A percentile compares a stretch with the other conserved stretches of the same genome.
These are phyloP conservation scores for Euschistus heros DNA, from an alignment of 1,140 invertebrate genomes.

Conservation along the genomic window DNA sequence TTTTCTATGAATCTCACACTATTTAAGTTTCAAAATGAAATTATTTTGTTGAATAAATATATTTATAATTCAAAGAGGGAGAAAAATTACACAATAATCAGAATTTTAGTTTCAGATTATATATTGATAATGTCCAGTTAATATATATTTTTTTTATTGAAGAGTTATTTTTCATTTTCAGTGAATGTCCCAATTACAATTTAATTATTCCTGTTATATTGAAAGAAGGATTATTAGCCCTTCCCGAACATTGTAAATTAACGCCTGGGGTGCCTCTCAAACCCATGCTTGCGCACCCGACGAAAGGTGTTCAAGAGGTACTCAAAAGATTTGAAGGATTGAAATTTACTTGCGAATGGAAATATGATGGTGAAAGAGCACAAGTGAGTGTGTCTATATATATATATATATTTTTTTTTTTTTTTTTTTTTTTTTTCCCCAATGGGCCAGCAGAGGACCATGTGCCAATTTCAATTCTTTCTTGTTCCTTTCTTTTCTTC, in stretches of 20 bases:
- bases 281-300: conserved; percentile 98
- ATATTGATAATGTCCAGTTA: too few species aligned
- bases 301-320: conserved; percentile 85
- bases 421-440: too few species aligned
- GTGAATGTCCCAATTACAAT: conserved; percentile 95
- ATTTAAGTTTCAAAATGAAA: too few species aligned
- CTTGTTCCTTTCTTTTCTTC: too few species aligned
- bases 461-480: too few species aligned
- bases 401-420: not conserved
- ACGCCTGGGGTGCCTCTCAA: conserved; percentile 90
- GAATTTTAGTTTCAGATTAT: too few species aligned
- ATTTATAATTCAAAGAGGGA: too few species aligned
- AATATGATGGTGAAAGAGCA: conserved; percentile 98
- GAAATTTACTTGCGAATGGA: conserved; percentile 97
- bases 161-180: conserved; percentile 36
- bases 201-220: conserved; percentile 71
- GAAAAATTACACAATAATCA: too few species aligned
- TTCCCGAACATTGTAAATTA: conserved; percentile 76
- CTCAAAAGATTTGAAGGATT: conserved; percentile 80
- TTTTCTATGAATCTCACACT: too few species aligned
- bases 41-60: too few species aligned
- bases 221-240: conserved; percentile 61
- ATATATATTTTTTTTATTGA: not conserved
- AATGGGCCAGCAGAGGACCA: too few species aligned
- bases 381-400: conserved; percentile 52